A percentile compares a stretch with the other conserved stretches of the same genome.
phyloP scores from a whole-genome alignment of 1,140 invertebrate species.

The Formica exsecta region DNA sequence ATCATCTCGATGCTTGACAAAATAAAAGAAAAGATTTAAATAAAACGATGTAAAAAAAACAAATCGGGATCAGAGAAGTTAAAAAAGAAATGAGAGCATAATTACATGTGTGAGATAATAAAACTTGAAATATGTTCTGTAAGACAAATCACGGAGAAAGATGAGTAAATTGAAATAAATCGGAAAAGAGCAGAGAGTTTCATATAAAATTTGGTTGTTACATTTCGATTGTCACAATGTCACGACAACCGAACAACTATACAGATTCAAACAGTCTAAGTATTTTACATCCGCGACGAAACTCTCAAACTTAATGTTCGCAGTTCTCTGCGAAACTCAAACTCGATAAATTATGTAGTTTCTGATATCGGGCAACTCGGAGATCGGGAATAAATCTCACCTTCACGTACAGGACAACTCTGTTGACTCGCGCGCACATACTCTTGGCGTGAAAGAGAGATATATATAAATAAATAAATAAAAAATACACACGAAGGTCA shows the following conservation, averaged over 20 bases:
- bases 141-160: background rate
- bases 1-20: slow-evolving; percentile 7
- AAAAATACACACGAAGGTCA: slow-evolving; percentile 7
- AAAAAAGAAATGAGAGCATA: background rate
- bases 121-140: background rate
- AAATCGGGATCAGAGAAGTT: background rate
- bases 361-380: no score
- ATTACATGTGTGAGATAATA: background rate
- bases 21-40: background rate
- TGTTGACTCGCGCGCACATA: background rate
- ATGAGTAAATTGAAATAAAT: background rate
- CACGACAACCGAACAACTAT: no score
- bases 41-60: background rate
- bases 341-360: background rate
- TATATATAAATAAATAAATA: slow-evolving; percentile 10
- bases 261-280: no score
- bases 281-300: no score
- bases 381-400: no score
- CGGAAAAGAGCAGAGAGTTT: no score
- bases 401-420: no score
- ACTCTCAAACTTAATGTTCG: no score
- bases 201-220: background rate
- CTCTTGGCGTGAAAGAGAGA: background rate
- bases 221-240: background rate
- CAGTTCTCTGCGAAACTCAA: background rate